Base-by-base conservation (phyloP, 2,888 invertebrate genomes). In the Lithophane semibrunnea region DNA sequence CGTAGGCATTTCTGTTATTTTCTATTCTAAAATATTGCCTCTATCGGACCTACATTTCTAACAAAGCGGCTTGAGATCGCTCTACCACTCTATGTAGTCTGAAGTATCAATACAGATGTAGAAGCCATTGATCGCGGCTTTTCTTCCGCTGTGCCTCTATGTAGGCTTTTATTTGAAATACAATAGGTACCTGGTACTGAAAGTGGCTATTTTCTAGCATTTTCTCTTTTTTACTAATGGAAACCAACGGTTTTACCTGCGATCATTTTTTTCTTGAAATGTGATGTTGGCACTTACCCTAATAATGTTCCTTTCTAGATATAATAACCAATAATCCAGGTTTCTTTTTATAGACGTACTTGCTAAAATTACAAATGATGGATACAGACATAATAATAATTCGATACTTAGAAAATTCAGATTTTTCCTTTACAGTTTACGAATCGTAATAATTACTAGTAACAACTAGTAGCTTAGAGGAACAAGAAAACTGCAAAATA, bases 71-170 rank as follows among this genome's bases (percentile, higher is more conserved):
- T 52, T n/a, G n/a, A 64, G 12, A 56, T 8, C 60, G 49, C 75
- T 54, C 63, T 2, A 42, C 68, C 42, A 54, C 63, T 80, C 16
- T 13, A 16, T 29, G 56, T 8, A 16, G 24, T 5, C 44, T 78
- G 73, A 63, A 73, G 80, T 80, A 64, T 64, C 29, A 49, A 80
- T 78, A 80, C 63, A 37, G 74, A 56, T 8, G 81, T 73, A 63
- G 73, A 73, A 64, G 49, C 42, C 74, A 80, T 78, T 58, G 74
- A 78, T 56, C 49, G 73, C 18, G 18, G 49, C 63, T 63, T 71
- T 13, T 61, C 61, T 72, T 56, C 18, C 42, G 16, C 3, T 58
- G 44, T 13, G 13, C 1, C 58, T 52, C 52, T 7, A 3, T 42
- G 63, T n/a, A 65, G 13, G 74, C 58, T 10, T 81, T 74, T 81